Evolutionary conservation across 2,113 vertebrate species (phyloP).

Genomic region (Proterorhinus semilunaris): DNA sequence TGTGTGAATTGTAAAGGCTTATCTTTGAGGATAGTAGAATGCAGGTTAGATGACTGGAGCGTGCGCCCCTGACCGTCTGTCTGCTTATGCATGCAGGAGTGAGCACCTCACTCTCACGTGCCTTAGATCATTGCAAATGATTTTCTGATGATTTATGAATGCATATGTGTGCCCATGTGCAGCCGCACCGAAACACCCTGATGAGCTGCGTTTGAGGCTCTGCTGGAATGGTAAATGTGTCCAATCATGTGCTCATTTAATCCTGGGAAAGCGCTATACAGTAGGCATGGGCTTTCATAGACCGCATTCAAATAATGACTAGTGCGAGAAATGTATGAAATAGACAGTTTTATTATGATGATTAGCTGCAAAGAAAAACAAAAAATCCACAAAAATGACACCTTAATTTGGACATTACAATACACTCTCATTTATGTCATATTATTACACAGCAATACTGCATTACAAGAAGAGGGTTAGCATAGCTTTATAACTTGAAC

Average conservation of each 20-base stretch:
- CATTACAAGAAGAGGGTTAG: no score
- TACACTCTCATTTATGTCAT: no score
- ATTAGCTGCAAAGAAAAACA: background rate
- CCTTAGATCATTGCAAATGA: conserved; percentile 14
- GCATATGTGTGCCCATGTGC: background rate
- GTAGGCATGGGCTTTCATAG: background rate
- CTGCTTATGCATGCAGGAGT: conserved; percentile 34
- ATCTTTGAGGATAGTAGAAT: background rate
- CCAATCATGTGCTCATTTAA: conserved; percentile 1
- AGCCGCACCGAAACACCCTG: background rate
- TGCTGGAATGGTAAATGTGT: background rate
- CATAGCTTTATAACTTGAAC: no score
- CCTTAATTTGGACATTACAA: no score
- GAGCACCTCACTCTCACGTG: background rate
- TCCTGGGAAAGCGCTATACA: background rate
- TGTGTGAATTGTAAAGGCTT: background rate
- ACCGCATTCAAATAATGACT: background rate
- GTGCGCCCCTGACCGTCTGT: conserved; percentile 42
- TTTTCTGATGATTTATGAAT: conserved; percentile 13
- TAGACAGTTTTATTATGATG: background rate
- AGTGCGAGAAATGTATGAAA: background rate
- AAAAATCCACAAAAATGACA: background rate
- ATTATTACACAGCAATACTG: no score
- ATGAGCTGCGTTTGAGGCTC: background rate
- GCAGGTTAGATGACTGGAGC: conserved; percentile 28